A percentile compares a stretch with the other conserved stretches of the same genome.
phyloP scores from a whole-genome alignment of 92 coral and sea anemone genomes.

The Meandrina meandrites region DNA sequence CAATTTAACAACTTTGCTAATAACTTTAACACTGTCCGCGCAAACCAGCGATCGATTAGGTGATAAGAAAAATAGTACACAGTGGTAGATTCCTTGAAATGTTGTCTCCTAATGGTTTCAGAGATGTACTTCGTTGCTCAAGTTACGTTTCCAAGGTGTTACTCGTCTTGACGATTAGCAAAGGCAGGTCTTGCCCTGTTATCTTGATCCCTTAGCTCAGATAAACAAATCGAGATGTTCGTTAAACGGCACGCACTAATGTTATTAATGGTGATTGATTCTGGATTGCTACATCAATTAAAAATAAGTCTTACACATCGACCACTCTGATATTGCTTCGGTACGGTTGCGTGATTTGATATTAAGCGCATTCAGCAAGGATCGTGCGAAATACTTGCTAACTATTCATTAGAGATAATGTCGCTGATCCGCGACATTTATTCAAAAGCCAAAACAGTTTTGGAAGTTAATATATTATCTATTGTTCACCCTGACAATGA shows the following conservation, averaged over 20 bases:
- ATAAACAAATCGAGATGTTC: neutral
- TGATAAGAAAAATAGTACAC: neutral
- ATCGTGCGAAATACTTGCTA: neutral
- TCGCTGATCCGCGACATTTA: conserved; percentile 33
- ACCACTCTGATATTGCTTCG: conserved; percentile 1
- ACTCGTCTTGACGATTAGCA: neutral
- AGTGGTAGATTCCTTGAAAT: neutral
- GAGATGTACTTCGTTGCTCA: neutral
- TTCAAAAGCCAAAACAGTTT: conserved; percentile 29
- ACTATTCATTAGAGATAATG: neutral
- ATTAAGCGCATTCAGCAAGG: neutral
- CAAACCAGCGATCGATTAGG: neutral
- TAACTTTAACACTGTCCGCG: conserved; percentile 2
- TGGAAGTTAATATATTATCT: conserved; percentile 17
- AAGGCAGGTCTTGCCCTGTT: neutral
- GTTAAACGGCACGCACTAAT: conserved; percentile 7
- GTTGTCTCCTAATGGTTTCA: neutral
- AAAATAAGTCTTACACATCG: neutral
- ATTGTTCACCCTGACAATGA: conserved; percentile 20
- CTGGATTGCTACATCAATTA: conserved; percentile 5
- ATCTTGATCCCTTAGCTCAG: neutral
- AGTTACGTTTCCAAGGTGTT: neutral
- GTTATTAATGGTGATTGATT: neutral
- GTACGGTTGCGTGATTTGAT: conserved; percentile 12
- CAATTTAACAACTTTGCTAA: conserved; percentile 7